Conservation (phyloP, 2,113 vertebrate species). For the Poeciliopsis turrubarensis region DNA sequence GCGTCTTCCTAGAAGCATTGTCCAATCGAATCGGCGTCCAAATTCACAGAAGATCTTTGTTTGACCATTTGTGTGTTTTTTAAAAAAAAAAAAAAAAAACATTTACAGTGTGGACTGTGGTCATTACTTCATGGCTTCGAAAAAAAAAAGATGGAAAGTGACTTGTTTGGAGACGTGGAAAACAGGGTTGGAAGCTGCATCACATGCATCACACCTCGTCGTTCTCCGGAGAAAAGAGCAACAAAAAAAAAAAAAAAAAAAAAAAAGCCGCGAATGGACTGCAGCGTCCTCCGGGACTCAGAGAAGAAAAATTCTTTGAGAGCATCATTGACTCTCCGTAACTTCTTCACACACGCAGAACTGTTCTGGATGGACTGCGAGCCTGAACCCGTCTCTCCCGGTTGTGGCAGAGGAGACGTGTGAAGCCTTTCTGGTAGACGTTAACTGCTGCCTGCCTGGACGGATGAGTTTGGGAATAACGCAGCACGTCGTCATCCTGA, state of each 20-base stretch:
- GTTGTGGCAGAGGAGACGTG: slow-evolving; percentile 22
- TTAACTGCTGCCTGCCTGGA: slow-evolving; percentile 19
- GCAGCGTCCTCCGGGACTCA: slow-evolving; percentile 53
- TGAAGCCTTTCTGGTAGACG: slow-evolving; percentile 34
- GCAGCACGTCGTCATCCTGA: slow-evolving; percentile 26
- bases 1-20: background rate
- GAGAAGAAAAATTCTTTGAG: slow-evolving; percentile 27
- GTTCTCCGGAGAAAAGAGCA: slow-evolving; percentile 11
- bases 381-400: slow-evolving; percentile 29
- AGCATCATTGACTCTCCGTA: slow-evolving; percentile 30
- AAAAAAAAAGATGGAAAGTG: slow-evolving; percentile 2
- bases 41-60: slow-evolving; percentile 3
- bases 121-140: slow-evolving; percentile 9
- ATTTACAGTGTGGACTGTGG: slow-evolving; percentile 16
- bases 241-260: slow-evolving; percentile 26
- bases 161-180: slow-evolving; percentile 37
- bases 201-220: slow-evolving; percentile 42
- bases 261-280: slow-evolving; percentile 49
- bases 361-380: slow-evolving; percentile 65
- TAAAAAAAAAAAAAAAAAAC: background rate
- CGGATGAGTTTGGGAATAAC: slow-evolving; percentile 53
- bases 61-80: no score
- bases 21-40: background rate
- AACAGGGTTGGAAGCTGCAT: slow-evolving; percentile 4
- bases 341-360: slow-evolving; percentile 45